Conservation (phyloP, 2,113 vertebrate species). For the Nanorana parkeri region DNA sequence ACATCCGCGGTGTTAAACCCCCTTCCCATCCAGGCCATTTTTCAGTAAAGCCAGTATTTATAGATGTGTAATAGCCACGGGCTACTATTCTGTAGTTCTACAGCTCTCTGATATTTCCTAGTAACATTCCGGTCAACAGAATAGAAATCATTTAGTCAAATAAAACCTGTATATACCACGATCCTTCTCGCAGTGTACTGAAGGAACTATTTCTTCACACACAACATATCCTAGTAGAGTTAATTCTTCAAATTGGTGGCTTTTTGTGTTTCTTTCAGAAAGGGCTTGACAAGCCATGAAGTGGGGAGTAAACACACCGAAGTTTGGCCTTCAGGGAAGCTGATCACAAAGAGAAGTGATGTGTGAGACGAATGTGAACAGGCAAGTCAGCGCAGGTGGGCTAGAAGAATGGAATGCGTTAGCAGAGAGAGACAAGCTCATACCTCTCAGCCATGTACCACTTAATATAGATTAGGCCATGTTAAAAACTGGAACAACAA, state of each 20-base stretch:
- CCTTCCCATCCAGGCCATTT: too few species aligned
- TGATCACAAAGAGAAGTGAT: slow-evolving; percentile 18
- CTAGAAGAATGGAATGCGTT: slow-evolving; percentile 27
- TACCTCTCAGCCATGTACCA: not conserved
- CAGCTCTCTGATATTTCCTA: too few species aligned
- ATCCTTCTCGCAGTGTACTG: too few species aligned
- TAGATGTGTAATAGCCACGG: too few species aligned
- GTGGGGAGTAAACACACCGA: not conserved
- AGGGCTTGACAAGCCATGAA: slow-evolving; percentile 8
- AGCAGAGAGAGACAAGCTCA: slow-evolving; percentile 16
- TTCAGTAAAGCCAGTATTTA: too few species aligned
- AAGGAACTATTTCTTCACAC: not conserved
- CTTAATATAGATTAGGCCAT: not conserved
- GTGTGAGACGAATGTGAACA: slow-evolving; percentile 12
- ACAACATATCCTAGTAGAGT: not conserved
- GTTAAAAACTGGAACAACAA: not conserved
- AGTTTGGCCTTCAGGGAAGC: slow-evolving; percentile 35
- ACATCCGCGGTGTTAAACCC: too few species aligned
- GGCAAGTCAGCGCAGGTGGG: slow-evolving; percentile 38
- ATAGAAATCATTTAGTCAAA: not conserved
- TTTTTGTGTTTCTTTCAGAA: not conserved
- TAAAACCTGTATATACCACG: not conserved
- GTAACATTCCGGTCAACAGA: too few species aligned
- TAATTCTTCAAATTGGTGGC: not conserved
- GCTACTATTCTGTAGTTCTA: too few species aligned